Evolutionary conservation across 2,797 vertebrate genomes (phyloP).

Genomic region (Holocentrus rufus): DNA sequence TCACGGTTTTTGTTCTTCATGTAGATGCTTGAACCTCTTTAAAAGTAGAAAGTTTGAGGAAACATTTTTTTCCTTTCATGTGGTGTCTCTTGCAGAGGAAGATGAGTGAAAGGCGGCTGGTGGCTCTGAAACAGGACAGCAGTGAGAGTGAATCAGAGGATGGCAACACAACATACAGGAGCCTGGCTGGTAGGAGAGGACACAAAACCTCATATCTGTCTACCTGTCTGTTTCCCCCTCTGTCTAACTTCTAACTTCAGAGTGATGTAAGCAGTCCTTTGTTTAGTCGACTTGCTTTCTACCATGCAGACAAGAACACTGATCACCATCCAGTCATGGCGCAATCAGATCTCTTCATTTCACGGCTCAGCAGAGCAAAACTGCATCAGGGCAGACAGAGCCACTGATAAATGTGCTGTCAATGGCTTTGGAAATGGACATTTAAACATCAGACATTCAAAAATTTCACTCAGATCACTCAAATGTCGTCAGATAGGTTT

Average conservation of each 20-base stretch:
- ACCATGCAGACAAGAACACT: constrained; percentile 22
- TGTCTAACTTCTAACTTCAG: background rate
- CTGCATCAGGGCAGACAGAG: constrained; percentile 26
- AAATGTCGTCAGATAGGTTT: background rate
- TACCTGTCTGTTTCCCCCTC: background rate
- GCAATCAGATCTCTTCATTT: constrained; percentile 52
- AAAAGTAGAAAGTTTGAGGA: background rate
- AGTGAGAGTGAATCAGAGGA: constrained; percentile 87
- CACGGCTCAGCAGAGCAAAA: constrained; percentile 60
- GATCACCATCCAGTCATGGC: constrained; percentile 21
- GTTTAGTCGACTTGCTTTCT: background rate
- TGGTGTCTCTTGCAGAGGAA: constrained; percentile 78
- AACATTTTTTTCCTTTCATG: background rate
- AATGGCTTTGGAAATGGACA: constrained; percentile 26
- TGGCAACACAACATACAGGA: constrained; percentile 78
- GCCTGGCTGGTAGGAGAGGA: constrained; percentile 79
- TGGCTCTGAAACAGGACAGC: constrained; percentile 74
- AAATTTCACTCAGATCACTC: background rate
- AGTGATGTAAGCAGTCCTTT: constrained; percentile 1
- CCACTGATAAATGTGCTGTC: constrained; percentile 9
- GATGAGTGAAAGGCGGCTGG: constrained; percentile 82
- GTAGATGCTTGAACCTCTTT: no score
- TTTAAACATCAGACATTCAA: constrained; percentile 19
- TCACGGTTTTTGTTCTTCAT: no score
- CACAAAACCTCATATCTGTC: background rate